Percentiles rank a stretch among this genome's conserved stretches.
These are phyloP conservation scores for Emberiza fucata DNA, from an alignment of 2,113 vertebrate genomes.

Conservation along the genomic window DNA sequence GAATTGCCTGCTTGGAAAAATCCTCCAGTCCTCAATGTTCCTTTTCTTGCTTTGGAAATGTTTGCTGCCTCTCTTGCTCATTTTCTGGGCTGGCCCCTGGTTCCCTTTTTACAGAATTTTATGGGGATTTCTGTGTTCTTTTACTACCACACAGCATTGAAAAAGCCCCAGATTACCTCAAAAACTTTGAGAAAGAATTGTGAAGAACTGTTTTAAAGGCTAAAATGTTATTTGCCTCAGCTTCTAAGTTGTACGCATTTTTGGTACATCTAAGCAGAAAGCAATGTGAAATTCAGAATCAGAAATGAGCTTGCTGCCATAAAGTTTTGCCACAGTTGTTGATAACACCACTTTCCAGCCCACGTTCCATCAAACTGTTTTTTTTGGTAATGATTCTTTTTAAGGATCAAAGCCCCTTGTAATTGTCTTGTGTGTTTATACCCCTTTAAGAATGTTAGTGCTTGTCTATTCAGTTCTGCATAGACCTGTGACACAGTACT, in stretches of 20 bases:
- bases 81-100: background rate
- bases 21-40: background rate
- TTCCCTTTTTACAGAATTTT: background rate
- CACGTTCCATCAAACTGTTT: background rate
- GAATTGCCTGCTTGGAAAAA: background rate
- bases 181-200: background rate
- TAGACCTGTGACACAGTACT: accelerated
- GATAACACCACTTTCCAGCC: background rate
- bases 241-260: background rate
- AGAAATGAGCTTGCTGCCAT: background rate
- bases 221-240: background rate
- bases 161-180: background rate
- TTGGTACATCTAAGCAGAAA: background rate
- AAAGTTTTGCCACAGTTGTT: background rate
- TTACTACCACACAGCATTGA: background rate
- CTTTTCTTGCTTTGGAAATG: background rate
- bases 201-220: background rate
- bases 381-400: background rate
- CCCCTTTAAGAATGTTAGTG: background rate
- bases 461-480: background rate
- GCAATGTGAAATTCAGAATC: background rate
- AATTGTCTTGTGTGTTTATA: background rate
- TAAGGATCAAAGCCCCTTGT: background rate
- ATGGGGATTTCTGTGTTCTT: background rate
- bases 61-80: background rate